These are phyloP conservation scores for Netelia melanura DNA, from an alignment of 2,888 invertebrate species.

Conservation along the genomic window DNA sequence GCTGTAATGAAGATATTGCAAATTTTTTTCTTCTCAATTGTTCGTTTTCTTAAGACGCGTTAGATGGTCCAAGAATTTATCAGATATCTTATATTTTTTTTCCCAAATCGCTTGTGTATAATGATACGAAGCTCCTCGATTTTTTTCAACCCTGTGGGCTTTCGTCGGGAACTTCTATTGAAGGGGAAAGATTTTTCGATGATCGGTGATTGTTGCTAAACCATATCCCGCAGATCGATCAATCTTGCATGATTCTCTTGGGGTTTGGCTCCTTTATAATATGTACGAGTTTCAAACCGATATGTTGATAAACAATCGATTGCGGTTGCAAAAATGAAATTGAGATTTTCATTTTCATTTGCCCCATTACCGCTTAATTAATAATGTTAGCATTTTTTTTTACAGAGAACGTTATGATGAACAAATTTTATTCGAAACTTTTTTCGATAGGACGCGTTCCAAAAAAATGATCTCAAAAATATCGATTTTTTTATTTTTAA, in stretches of 20 bases:
- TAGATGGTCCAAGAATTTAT: not conserved
- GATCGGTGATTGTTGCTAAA: not conserved
- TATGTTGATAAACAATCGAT: not conserved
- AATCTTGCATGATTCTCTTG: not conserved
- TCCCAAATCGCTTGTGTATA: not conserved
- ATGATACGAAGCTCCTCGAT: not conserved
- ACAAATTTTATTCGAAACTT: too few species aligned
- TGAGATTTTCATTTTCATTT: too few species aligned
- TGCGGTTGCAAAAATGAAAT: too few species aligned
- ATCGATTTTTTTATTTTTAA: too few species aligned
- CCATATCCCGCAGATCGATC: not conserved
- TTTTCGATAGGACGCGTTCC: too few species aligned
- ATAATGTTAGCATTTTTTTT: too few species aligned
- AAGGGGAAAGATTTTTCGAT: not conserved
- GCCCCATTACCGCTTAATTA: too few species aligned
- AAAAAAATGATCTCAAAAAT: too few species aligned
- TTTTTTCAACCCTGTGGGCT: not conserved
- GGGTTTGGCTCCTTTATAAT: not conserved
- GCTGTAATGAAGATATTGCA: too few species aligned
- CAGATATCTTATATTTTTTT: not conserved
- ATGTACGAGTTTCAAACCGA: not conserved
- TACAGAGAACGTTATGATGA: too few species aligned
- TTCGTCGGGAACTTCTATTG: not conserved
- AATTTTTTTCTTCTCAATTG: too few species aligned
- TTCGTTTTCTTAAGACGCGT: too few species aligned